A percentile compares a stretch with the other conserved stretches of the same genome.
Conservation (phyloP, 37 sponge, comb jelly and placozoan species). For the Geodia barretti region DNA sequence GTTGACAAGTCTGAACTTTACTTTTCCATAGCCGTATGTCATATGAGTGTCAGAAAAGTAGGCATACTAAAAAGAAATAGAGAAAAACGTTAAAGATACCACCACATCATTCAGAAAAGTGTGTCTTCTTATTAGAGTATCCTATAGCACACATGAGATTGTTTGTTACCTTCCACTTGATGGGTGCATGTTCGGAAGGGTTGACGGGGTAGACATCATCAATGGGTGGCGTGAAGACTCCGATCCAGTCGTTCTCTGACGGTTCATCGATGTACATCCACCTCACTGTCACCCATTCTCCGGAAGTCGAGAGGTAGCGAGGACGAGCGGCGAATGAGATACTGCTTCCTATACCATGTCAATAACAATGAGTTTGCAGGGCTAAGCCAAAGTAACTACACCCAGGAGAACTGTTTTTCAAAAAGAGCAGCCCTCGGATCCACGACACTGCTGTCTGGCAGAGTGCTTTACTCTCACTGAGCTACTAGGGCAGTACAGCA, state of each 20-base stretch:
- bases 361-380: too few species aligned
- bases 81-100: too few species aligned
- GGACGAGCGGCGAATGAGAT: background rate
- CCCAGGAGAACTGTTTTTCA: too few species aligned
- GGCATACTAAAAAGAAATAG: slow-evolving; percentile 18
- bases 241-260: slow-evolving; percentile 53
- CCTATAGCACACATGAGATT: too few species aligned
- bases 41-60: slow-evolving; percentile 17
- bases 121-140: background rate
- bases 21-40: slow-evolving; percentile 11
- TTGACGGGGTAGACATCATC: slow-evolving; percentile 29
- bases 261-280: slow-evolving; percentile 44
- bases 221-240: slow-evolving; percentile 66
- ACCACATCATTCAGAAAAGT: background rate
- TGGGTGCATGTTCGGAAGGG: slow-evolving; percentile 42
- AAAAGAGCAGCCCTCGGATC: too few species aligned
- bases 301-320: slow-evolving; percentile 16
- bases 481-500: too few species aligned
- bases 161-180: slow-evolving; percentile 42
- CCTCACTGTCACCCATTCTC: slow-evolving; percentile 60
- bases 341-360: background rate
- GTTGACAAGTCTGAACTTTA: slow-evolving; percentile 56
- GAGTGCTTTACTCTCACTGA: too few species aligned
- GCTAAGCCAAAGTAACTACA: too few species aligned
- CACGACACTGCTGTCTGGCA: too few species aligned